A percentile compares a stretch with the other conserved stretches of the same genome.
These are phyloP conservation scores for Dascillus cervinus DNA, from an alignment of 2,888 invertebrate species.

Conservation along the genomic window DNA sequence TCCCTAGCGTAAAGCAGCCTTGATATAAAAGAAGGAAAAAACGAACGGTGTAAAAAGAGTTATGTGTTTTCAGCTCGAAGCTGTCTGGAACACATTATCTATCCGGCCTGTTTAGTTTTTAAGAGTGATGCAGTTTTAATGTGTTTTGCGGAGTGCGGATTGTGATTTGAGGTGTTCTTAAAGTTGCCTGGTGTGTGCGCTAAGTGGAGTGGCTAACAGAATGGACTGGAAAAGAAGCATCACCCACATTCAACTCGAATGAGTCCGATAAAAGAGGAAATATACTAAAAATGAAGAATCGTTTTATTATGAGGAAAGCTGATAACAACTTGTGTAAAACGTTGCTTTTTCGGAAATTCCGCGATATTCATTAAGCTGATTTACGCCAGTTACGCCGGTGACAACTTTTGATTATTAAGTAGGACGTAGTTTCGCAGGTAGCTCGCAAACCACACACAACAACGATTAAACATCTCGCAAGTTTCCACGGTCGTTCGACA, in stretches of 20 bases:
- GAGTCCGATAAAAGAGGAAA: constrained; percentile 19
- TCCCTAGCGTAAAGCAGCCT: constrained; percentile 25
- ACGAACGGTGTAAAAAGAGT: constrained; percentile 27
- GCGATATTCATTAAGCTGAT: no score
- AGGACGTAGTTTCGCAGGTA: no score
- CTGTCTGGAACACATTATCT: constrained; percentile 35
- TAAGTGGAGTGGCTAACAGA: constrained; percentile 28
- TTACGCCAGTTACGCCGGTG: no score
- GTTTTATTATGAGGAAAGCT: constrained; percentile 1
- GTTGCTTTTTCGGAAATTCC: no score
- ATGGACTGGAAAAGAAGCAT: constrained; percentile 27
- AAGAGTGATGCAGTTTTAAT: constrained; percentile 39
- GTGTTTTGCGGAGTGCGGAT: constrained; percentile 28
- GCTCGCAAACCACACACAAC: no score
- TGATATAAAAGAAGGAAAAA: constrained; percentile 22
- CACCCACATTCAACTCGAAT: constrained; percentile 19
- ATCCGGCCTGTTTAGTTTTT: constrained; percentile 38
- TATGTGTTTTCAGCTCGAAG: constrained; percentile 32
- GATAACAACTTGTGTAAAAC: no score
- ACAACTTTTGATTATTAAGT: no score
- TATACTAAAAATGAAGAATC: constrained; percentile 6
- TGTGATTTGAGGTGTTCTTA: constrained; percentile 22
- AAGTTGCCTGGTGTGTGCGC: constrained; percentile 18
- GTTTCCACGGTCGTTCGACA: no score
- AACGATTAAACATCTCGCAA: no score